A percentile compares a stretch with the other conserved stretches of the same genome.
Conservation (phyloP, 2,888 invertebrate species). For the Pinctada fucata region DNA sequence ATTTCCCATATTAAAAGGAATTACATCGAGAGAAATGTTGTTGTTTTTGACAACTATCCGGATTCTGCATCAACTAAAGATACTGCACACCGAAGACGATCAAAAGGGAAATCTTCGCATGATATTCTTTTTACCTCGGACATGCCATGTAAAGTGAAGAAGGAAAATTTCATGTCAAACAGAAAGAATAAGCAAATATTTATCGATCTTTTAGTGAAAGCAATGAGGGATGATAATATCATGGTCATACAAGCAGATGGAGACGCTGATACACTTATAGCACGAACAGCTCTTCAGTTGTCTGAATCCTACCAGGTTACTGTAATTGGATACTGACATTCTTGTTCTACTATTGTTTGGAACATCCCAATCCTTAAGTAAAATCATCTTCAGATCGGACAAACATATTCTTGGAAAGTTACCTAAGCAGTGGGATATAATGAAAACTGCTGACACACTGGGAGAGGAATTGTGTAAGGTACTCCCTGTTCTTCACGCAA, state of each 20-base stretch:
- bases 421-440: slow-evolving; percentile 46
- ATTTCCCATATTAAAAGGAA: slow-evolving; percentile 21
- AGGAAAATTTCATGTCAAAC: slow-evolving; percentile 42
- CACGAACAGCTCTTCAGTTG: slow-evolving; percentile 24
- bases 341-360: slow-evolving; percentile 13
- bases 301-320: not conserved
- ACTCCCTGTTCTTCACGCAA: slow-evolving; percentile 49
- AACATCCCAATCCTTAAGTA: not conserved
- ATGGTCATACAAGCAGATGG: slow-evolving; percentile 33
- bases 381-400: slow-evolving; percentile 1
- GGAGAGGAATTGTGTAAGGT: slow-evolving; percentile 28
- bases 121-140: slow-evolving; percentile 1
- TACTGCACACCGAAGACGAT: slow-evolving; percentile 33
- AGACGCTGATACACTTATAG: slow-evolving; percentile 49
- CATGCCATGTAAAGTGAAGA: slow-evolving; percentile 1
- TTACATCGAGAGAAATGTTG: slow-evolving; percentile 30
- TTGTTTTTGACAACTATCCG: slow-evolving; percentile 52
- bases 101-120: slow-evolving; percentile 3
- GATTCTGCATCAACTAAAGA: slow-evolving; percentile 23
- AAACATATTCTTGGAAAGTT: slow-evolving; percentile 17
- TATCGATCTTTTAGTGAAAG: slow-evolving; percentile 35
- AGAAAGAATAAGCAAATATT: slow-evolving; percentile 42
- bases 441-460: slow-evolving; percentile 22
- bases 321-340: slow-evolving; percentile 20
- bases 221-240: slow-evolving; percentile 17